phyloP scores from a whole-genome alignment of 1,140 invertebrate genomes.

The Pachyrhynchus sulphureomaculatus region DNA sequence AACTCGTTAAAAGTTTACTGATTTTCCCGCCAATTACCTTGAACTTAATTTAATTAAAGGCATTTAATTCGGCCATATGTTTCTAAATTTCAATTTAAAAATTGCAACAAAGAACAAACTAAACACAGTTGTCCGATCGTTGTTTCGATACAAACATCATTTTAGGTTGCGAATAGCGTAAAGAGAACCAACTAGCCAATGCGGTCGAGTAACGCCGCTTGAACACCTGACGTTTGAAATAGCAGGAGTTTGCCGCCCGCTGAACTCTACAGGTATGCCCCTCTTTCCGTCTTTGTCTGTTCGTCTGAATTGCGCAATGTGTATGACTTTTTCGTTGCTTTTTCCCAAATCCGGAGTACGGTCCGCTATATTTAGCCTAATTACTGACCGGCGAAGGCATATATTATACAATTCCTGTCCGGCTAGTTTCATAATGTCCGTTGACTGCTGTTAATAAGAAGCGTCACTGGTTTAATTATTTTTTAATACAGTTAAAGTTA shows the following conservation, averaged over 20 bases:
- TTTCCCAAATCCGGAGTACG: not conserved
- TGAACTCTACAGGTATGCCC: slow-evolving; percentile 42
- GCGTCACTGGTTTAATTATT: no score
- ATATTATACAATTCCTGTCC: no score
- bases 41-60: no score
- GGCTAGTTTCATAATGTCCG: no score
- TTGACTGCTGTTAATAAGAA: no score
- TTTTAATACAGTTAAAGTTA: no score
- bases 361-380: not conserved
- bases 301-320: slow-evolving; percentile 4
- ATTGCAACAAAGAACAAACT: no score
- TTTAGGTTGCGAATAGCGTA: slow-evolving; percentile 12
- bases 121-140: no score
- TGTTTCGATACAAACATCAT: slow-evolving; percentile 16
- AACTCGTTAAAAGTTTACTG: no score
- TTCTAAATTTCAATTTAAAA: no score
- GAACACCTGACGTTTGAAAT: slow-evolving; percentile 31
- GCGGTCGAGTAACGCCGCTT: slow-evolving; percentile 9
- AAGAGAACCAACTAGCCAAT: slow-evolving; percentile 2
- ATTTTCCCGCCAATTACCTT: no score
- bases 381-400: not conserved
- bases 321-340: not conserved
- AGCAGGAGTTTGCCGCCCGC: slow-evolving; percentile 24
- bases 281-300: slow-evolving; percentile 19
- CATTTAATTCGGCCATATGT: no score